Evolutionary conservation across 2,888 invertebrate genomes (phyloP), one percentile per base, ranked within the genome.

Genomic region (Alcis repandata): DNA sequence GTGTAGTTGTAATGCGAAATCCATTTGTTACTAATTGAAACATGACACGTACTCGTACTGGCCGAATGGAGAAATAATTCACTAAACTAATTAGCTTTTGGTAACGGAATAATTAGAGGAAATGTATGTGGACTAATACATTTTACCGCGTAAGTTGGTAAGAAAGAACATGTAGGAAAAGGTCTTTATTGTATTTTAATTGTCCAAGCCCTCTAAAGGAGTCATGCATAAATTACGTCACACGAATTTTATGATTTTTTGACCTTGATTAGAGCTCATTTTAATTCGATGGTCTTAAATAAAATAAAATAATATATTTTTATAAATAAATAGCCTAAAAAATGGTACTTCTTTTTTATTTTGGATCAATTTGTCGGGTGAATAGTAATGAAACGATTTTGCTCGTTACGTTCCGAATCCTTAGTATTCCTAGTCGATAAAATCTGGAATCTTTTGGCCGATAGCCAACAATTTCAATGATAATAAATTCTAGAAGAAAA

Each of bases 11-110:
- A 75, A 75, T 77, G 65, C 70, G 70, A 74, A 77, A 77, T 82
- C 68, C 75, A 83, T 86, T 85, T 84, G 85, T 78, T 80, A 80
- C 76, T 80, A 83, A 86, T 87, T 88, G 82, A 82, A 83, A 79
- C 79, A 79, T 69, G 76, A 79, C 77, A 59, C 75, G 78, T 76
- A 71, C 75, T 63, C 45, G 51, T 38, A 19, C 54, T 41, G 11
- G 40, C 48, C 41, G n/a, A 20, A 40, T 64, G 38, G 40, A 52
- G 52, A 60, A 73, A 73, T 74, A 72, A 76, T 71, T 63, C 54
- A 40, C 40, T 57, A 61, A 63, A 52, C 11, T 52, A 38, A 38
- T n/a, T 52, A 20, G 38, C 4, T 27, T 52, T 53, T 53, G 15
- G 15, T 41, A 15, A 32, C 32, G 9, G 15, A 10, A 32, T 15